These are phyloP conservation scores for Trematomus loennbergii DNA, from an alignment of 2,113 vertebrate genomes.

Conservation along the genomic window DNA sequence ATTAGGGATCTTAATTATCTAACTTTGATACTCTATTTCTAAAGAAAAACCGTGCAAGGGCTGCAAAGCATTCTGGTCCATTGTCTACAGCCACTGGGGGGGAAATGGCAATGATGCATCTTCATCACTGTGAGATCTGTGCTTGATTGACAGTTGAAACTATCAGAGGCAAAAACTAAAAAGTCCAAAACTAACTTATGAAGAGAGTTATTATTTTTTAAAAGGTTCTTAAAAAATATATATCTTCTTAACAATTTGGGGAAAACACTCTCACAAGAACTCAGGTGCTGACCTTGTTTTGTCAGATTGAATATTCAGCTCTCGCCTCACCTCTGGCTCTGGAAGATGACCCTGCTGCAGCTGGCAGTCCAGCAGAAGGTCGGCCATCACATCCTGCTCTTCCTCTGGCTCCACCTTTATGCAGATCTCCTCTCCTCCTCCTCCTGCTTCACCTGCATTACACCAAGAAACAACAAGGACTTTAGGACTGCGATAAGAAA, in stretches of 20 bases:
- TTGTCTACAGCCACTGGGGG: background rate
- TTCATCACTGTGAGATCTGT: too few relatives aligned
- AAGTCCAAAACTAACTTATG: background rate
- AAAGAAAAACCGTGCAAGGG: background rate
- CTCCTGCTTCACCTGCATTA: constrained; percentile 77
- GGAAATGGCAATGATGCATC: too few relatives aligned
- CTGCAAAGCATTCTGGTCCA: background rate
- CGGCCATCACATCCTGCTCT: constrained; percentile 63
- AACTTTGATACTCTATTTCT: background rate
- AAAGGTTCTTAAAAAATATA: background rate
- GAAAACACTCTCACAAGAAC: background rate
- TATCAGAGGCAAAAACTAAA: background rate
- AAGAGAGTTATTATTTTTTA: too few relatives aligned
- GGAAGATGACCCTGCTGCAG: constrained; percentile 9
- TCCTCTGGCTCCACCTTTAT: constrained; percentile 76
- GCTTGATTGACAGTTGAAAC: too few relatives aligned
- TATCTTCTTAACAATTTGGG: background rate
- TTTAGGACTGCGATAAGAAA: background rate
- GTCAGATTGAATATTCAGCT: background rate
- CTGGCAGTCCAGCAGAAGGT: constrained; percentile 57
- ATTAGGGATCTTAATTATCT: background rate
- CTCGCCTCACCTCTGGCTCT: constrained; percentile 44
- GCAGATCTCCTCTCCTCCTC: constrained; percentile 76
- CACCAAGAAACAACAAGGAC: constrained; percentile 2
- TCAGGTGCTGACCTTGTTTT: too few relatives aligned